Percentiles rank a stretch among this genome's conserved stretches.
Conservation (phyloP, 2,888 invertebrate species). For the Drosophila infuscata region DNA sequence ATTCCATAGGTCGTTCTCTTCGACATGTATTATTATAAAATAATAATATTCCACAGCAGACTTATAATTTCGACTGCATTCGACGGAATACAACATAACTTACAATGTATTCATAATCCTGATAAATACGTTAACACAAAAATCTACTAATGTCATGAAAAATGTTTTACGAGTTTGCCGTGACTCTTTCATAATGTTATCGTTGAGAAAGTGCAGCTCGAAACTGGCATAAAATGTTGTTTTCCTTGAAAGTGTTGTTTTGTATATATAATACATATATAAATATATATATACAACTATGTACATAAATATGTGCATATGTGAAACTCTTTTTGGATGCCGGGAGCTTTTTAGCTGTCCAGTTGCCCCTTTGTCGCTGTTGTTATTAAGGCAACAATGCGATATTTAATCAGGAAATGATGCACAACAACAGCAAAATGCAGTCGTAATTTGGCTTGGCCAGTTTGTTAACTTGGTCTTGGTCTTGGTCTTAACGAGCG, state of each 20-base stretch:
- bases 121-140: not conserved
- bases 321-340: conserved; percentile 22
- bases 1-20: too few relatives aligned
- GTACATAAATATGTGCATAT: not conserved
- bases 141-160: conserved; percentile 4
- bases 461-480: conserved; percentile 29
- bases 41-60: not conserved
- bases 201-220: not conserved
- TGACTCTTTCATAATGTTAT: conserved; percentile 17
- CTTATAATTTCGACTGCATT: not conserved
- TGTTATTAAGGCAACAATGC: conserved; percentile 39
- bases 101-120: not conserved
- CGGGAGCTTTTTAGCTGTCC: conserved; percentile 39
- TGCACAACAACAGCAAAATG: conserved; percentile 47
- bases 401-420: conserved; percentile 67
- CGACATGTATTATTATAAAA: not conserved
- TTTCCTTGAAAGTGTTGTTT: conserved; percentile 67
- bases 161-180: conserved; percentile 24
- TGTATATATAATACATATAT: not conserved
- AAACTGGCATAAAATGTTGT: conserved; percentile 52
- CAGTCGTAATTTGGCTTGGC: conserved; percentile 35
- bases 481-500: conserved; percentile 66
- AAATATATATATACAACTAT: not conserved
- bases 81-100: not conserved
- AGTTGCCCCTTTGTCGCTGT: conserved; percentile 31